Base-by-base conservation (phyloP, 2,888 invertebrate species). In the Ectobius pallidus region DNA sequence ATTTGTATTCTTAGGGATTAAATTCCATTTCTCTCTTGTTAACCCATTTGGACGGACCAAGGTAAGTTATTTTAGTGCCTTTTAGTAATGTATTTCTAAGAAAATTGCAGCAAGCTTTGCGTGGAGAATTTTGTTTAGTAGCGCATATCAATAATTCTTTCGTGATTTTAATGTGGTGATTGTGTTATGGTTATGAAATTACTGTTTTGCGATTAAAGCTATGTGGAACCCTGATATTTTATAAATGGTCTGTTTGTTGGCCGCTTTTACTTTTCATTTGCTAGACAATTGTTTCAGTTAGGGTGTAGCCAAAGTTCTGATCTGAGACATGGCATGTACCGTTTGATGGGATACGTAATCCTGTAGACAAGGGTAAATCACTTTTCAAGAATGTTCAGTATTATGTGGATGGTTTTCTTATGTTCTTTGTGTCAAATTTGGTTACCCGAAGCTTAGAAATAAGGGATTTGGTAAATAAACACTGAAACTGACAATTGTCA, bases 41-140 rank as follows among this genome's bases (percentile, higher is more conserved):
- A 86, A 89, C 87, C 88, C 88, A 89, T 88, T 88, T 88, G 90
- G 89, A 91, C 91, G 91, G 89, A 91, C 92, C 91, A 90, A 91
- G 90, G 92, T 92, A 88, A 83, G 85, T 80, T 78, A 68, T 63
- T 16, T 39, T 14, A 18, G 14, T 65, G 39, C 55, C 22, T 20
- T 11, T 11, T 16, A 42, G 9, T 69, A 27, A 22, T 67, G 67
- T 32, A 62, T 61, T 44, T 39, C n/a, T 39, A 68, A 30, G 16
- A 30, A n/a, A 58, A 46, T 1, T 58, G n/a, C 22, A 25, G 14
- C 22, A 55, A 58, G 58, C 30, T 58, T 58, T 1, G 27, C 58
- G 30, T 32, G 58, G 16, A 25, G 25, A 22, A 25, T 52, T 11
- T 9, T 52, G 14, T 20, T 18, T 49, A 27, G 7, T 11, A 55